These are phyloP conservation scores for Pomacea canaliculata DNA, from an alignment of 2,888 invertebrate species.

Conservation along the genomic window DNA sequence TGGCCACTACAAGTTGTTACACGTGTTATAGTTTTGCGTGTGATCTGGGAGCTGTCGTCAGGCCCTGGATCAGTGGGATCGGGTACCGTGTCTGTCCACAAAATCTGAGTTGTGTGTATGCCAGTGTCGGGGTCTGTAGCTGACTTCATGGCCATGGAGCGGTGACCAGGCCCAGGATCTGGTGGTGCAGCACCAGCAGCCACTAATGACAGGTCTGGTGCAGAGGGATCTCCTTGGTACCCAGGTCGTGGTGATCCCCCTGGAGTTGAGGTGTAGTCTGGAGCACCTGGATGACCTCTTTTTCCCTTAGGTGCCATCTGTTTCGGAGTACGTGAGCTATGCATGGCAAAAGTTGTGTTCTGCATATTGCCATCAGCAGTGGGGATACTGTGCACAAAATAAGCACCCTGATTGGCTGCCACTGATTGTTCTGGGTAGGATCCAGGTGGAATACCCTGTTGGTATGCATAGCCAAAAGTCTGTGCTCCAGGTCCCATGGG, in stretches of 20 bases:
- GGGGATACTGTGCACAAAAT: slow-evolving; percentile 52
- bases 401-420: slow-evolving; percentile 50
- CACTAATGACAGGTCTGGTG: slow-evolving; percentile 32
- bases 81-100: slow-evolving; percentile 57
- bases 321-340: slow-evolving; percentile 30
- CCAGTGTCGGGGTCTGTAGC: slow-evolving; percentile 54
- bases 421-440: slow-evolving; percentile 29
- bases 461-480: slow-evolving; percentile 39
- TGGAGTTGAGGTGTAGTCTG: slow-evolving; percentile 51
- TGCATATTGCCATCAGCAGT: slow-evolving; percentile 45
- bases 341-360: slow-evolving; percentile 47
- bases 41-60: slow-evolving; percentile 54
- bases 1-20: slow-evolving; percentile 55
- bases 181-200: slow-evolving; percentile 43
- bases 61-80: slow-evolving; percentile 58
- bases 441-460: slow-evolving; percentile 34
- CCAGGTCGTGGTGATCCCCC: slow-evolving; percentile 22
- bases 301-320: slow-evolving; percentile 24
- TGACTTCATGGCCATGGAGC: slow-evolving; percentile 50
- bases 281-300: slow-evolving; percentile 37
- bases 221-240: slow-evolving; percentile 6
- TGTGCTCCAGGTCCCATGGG: slow-evolving; percentile 38
- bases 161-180: slow-evolving; percentile 47
- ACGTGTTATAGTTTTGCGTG: slow-evolving; percentile 55
- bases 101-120: slow-evolving; percentile 54